Conservation (phyloP, 2,113 vertebrate species). For the Eptesicus fuscus region DNA sequence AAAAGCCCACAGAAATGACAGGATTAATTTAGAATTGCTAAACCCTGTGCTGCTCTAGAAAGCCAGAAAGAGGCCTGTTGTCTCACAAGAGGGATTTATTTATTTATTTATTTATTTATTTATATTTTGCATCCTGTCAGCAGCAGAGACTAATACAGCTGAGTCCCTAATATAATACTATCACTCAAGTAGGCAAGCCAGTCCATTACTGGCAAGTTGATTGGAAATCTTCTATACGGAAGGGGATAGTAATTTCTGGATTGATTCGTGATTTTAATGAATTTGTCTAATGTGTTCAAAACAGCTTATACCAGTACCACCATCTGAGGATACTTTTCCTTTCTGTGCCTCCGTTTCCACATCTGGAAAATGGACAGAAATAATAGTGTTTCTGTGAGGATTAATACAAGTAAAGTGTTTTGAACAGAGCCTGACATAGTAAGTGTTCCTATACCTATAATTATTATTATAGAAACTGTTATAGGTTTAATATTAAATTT, state of each 20-base stretch:
- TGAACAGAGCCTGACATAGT: neutral
- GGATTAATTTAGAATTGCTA: neutral
- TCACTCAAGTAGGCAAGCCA: neutral
- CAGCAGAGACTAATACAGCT: neutral
- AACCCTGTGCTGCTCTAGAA: neutral
- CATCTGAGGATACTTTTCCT: neutral
- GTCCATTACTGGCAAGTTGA: neutral
- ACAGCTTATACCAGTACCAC: neutral
- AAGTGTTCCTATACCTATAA: neutral
- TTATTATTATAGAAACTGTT: neutral
- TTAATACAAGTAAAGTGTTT: neutral
- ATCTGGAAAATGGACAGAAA: neutral
- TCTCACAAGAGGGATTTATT: neutral
- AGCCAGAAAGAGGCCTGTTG: neutral
- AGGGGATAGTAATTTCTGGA: neutral
- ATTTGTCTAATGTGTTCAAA: neutral
- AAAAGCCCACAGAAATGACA: neutral
- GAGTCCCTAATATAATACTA: neutral
- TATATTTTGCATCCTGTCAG: neutral
- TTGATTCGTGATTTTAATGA: neutral
- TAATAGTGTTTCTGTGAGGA: neutral
- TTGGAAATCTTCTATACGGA: neutral
- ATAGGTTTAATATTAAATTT: slow-evolving; percentile 9
- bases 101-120: no score
- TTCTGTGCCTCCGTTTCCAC: neutral